These are phyloP conservation scores for Caenorhabditis tropicalis DNA, from an alignment of 1,140 invertebrate species.

Conservation along the genomic window DNA sequence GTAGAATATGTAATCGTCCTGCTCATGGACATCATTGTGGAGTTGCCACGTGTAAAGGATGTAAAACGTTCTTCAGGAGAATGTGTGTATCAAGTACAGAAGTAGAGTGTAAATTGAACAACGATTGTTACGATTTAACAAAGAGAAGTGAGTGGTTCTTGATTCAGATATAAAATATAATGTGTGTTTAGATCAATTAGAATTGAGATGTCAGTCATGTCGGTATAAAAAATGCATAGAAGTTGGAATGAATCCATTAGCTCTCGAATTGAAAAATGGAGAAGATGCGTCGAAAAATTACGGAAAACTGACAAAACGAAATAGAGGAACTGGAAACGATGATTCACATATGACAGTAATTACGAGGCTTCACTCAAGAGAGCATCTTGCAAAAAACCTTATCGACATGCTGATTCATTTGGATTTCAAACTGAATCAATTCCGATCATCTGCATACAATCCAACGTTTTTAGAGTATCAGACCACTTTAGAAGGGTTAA, in stretches of 20 bases:
- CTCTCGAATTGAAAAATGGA: background rate
- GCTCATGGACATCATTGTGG: constrained; percentile 72
- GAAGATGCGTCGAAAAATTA: background rate
- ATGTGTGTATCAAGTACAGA: background rate
- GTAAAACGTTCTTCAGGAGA: constrained; percentile 57
- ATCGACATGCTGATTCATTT: background rate
- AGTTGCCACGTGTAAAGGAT: constrained; percentile 55
- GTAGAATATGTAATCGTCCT: background rate
- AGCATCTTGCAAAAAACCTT: background rate
- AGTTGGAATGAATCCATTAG: constrained; percentile 1
- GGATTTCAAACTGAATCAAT: background rate
- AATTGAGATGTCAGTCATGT: background rate
- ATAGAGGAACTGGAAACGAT: background rate
- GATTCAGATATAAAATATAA: too few species aligned
- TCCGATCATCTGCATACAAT: background rate
- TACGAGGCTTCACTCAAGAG: background rate
- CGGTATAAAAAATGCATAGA: background rate
- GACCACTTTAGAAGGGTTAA: background rate
- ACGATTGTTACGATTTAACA: constrained; percentile 15
- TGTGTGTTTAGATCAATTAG: background rate
- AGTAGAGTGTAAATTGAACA: background rate
- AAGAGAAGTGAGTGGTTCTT: background rate
- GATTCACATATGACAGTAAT: background rate
- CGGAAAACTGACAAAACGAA: background rate
- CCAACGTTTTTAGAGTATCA: background rate